A percentile compares a stretch with the other conserved stretches of the same genome.
Evolutionary conservation across 2,888 invertebrate species (phyloP).

Genomic region (Hedychridium roseum): DNA sequence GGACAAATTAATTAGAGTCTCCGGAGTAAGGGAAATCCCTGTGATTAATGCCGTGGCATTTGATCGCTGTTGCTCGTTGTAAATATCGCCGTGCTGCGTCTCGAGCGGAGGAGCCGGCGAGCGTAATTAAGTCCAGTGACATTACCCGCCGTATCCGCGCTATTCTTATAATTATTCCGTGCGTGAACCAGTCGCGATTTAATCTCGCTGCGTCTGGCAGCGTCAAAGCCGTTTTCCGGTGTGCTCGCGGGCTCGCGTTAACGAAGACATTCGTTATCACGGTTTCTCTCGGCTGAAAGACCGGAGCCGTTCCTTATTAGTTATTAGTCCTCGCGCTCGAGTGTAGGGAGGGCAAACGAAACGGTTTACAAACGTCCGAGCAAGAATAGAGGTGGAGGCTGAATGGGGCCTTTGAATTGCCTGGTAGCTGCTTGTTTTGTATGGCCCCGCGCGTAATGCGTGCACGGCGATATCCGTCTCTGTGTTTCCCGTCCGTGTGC

Average conservation of each 20-base stretch:
- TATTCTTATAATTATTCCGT: conserved; percentile 27
- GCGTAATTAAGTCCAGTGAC: too few species aligned
- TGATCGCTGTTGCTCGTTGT: too few species aligned
- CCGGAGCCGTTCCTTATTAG: conserved; percentile 49
- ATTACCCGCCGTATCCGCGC: conserved; percentile 9
- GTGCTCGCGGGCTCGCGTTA: conserved; percentile 24
- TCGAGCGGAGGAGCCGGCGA: too few species aligned
- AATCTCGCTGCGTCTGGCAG: conserved; percentile 19
- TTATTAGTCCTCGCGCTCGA: conserved; percentile 45
- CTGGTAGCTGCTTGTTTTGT: conserved; percentile 52
- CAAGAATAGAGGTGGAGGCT: conserved; percentile 54
- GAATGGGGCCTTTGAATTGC: conserved; percentile 58
- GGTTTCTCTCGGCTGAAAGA: conserved; percentile 32
- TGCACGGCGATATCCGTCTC: conserved; percentile 18
- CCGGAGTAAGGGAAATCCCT: too few species aligned
- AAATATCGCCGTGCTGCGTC: too few species aligned
- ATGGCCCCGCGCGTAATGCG: conserved; percentile 46
- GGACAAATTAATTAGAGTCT: too few species aligned
- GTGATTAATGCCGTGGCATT: too few species aligned
- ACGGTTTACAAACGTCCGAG: conserved; percentile 51
- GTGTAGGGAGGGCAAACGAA: conserved; percentile 39
- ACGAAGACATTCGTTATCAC: conserved; percentile 26
- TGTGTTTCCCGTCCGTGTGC: conserved; percentile 14
- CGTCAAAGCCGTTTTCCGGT: conserved; percentile 33
- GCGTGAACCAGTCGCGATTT: conserved; percentile 20